Percentiles rank a stretch among this genome's conserved stretches.
phyloP scores from a whole-genome alignment of 2,113 vertebrate genomes.

The Pachyramphus minor region DNA sequence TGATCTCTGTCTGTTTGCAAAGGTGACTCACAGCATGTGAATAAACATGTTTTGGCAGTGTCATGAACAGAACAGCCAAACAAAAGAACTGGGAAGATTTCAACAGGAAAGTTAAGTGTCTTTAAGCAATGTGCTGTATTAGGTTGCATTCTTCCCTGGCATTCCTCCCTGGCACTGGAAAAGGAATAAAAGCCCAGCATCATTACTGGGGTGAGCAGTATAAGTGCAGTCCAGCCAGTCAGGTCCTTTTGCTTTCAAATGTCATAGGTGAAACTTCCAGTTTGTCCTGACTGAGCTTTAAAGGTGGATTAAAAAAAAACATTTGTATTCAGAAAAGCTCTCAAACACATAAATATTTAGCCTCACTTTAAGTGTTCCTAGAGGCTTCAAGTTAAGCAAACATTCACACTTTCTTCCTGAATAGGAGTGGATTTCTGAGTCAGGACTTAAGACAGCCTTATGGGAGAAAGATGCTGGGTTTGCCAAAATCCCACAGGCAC shows the following conservation, averaged over 20 bases:
- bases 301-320: background rate
- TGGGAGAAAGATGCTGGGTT: background rate
- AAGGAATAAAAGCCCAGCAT: fast-evolving
- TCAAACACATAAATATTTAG: constrained; percentile 12
- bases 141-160: background rate
- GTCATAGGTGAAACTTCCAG: background rate
- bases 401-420: background rate
- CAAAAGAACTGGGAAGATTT: background rate
- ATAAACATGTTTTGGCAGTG: background rate
- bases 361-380: background rate
- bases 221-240: background rate
- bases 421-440: constrained; percentile 18
- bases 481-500: constrained; percentile 33
- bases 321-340: background rate
- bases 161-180: background rate
- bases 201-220: background rate
- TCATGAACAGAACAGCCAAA: background rate
- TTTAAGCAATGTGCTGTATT: background rate
- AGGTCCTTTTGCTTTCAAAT: background rate
- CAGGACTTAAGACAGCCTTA: background rate
- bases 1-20: constrained; percentile 20
- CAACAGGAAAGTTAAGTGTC: background rate
- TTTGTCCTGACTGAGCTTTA: background rate
- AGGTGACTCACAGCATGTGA: background rate
- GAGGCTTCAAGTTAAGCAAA: constrained; percentile 15